Base-by-base conservation (phyloP, 2,797 vertebrate species). In the Lutjanus argentimaculatus region DNA sequence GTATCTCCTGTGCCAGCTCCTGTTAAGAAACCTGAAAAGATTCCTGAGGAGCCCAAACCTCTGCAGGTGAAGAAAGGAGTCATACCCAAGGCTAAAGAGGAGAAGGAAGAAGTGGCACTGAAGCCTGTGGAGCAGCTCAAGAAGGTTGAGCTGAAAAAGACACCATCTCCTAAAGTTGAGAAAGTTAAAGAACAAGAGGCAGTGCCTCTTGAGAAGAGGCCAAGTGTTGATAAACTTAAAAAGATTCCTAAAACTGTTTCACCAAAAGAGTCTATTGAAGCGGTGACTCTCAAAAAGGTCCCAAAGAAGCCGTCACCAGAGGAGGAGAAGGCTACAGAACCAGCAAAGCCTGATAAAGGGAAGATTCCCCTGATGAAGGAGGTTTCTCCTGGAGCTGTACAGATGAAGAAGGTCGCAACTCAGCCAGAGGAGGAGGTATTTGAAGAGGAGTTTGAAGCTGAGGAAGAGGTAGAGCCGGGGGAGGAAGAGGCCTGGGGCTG, bases 401-500 rank as follows among this genome's bases (percentile, higher is more conserved):
- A 93, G 69, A 84, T 96, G 74, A 93, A 80, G 83, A 95, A 96
- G 86, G 71, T 96, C 0, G 86, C 93, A 55, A 96, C 95, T 13
- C 95, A 95, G 70, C 88, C 82, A 3, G 95, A 96, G 78, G 96
- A 95, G 85, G 92, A 96, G 88, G 89, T 95, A 36, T 92, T 78
- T 52, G 94, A 96, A 72, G 93, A 95, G 82, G 90, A 95, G 62
- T 79, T 72, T 68, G 80, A 90, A 69, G 79, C 51, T 2, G 84
- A 93, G 85, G 91, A 93, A 64, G 87, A 91, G 68, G 92, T 49
- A 12, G 86, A 76, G 67, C 84, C 89, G 59, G 95, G 94, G 22
- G 94, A 91, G 7, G 95, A 95, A n/a, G 95, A 96, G 86, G 77
- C 87, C 45, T 94, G 80, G 95, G 96, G 95, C 72, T 96, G 95